Evolutionary conservation across 35 echinoderm and acorn worm species (phyloP).

Genomic region (Ptychodera flava): DNA sequence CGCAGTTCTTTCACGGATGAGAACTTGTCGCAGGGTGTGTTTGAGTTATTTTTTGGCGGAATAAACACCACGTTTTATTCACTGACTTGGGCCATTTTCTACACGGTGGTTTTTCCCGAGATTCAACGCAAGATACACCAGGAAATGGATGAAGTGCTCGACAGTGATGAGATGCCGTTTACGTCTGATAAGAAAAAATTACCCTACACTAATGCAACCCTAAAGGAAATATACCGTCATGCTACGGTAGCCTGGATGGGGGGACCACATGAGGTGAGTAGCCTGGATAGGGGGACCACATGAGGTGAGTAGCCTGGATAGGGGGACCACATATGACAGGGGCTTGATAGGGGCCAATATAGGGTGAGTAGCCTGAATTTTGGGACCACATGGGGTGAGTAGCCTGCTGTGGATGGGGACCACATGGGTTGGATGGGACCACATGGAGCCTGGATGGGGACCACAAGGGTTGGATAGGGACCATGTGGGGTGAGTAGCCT

Average conservation of each 20-base stretch:
- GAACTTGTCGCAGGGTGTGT: neutral
- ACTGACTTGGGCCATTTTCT: neutral
- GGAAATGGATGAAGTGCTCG: conserved; percentile 68
- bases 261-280: neutral
- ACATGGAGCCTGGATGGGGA: neutral
- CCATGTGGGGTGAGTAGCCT: neutral
- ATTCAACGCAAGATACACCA: conserved; percentile 63
- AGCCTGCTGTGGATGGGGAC: neutral
- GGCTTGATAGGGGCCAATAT: too few relatives aligned
- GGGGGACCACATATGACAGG: too few relatives aligned
- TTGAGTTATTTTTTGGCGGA: neutral
- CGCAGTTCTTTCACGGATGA: neutral
- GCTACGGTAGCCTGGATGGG: conserved; percentile 13
- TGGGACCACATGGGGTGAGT: neutral
- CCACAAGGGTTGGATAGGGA: too few relatives aligned
- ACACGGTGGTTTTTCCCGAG: conserved; percentile 18
- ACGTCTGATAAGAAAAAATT: conserved; percentile 44
- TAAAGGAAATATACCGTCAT: conserved; percentile 90
- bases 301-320: neutral
- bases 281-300: neutral
- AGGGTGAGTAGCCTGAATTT: too few relatives aligned
- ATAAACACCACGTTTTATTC: neutral
- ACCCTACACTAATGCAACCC: conserved; percentile 88
- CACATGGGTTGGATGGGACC: neutral
- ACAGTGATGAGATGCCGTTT: conserved; percentile 38